These are phyloP conservation scores for Saimiri boliviensis DNA, from an alignment of 2,113 vertebrate species.

Conservation along the genomic window DNA sequence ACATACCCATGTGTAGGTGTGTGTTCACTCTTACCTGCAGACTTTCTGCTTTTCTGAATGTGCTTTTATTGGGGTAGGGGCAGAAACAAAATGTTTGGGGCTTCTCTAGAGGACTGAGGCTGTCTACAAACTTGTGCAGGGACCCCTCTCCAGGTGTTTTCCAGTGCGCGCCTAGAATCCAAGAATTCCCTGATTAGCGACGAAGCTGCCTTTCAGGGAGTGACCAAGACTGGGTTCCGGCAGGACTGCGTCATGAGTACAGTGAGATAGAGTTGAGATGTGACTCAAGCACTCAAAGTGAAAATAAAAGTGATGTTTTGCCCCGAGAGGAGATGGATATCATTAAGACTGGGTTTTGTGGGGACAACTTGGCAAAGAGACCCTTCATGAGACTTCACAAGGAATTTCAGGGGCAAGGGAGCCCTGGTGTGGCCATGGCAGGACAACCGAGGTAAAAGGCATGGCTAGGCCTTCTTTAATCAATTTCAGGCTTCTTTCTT, in stretches of 20 bases:
- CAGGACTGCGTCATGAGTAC: constrained; percentile 64
- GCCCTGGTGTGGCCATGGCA: not conserved
- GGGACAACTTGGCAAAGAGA: not conserved
- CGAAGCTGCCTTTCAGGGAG: not conserved
- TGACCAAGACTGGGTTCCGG: not conserved
- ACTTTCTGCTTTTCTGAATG: not conserved
- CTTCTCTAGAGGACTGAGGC: not conserved
- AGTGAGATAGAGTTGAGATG: not conserved
- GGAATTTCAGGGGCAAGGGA: not conserved
- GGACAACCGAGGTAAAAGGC: not conserved
- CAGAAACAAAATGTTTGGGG: not conserved
- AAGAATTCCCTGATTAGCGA: not conserved
- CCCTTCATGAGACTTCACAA: constrained; percentile 24
- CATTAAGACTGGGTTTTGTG: not conserved
- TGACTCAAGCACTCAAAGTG: not conserved
- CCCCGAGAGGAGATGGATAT: not conserved
- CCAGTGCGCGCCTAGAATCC: not conserved
- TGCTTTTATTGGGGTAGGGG: not conserved
- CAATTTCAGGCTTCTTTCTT: constrained; percentile 52
- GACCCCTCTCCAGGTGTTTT: not conserved
- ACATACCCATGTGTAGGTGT: not conserved
- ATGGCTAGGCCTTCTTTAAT: not conserved
- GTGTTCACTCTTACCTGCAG: not conserved
- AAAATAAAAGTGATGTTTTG: not conserved
- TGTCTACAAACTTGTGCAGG: not conserved